Conservation (phyloP, 2,888 invertebrate genomes). For the Platypus cylindrus region DNA sequence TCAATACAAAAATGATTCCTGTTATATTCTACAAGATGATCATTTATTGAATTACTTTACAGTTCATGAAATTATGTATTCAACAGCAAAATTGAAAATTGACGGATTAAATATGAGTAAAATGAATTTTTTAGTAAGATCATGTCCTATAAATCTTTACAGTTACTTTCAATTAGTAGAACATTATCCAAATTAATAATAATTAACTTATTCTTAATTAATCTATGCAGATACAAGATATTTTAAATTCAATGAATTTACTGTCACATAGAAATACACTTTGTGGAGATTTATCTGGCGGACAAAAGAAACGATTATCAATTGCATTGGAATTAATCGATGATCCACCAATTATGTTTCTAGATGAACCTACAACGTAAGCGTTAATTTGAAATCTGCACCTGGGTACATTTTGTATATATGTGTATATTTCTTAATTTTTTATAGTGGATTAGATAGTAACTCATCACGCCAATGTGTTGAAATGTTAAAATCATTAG, state of each 20-base stretch:
- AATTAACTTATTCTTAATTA: too few species aligned
- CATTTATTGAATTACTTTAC: slow-evolving; percentile 70
- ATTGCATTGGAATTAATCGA: slow-evolving; percentile 88
- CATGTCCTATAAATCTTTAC: too few species aligned
- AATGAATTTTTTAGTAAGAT: slow-evolving; percentile 54
- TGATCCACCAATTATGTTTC: slow-evolving; percentile 87
- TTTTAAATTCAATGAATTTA: slow-evolving; percentile 66
- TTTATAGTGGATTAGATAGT: slow-evolving; percentile 71
- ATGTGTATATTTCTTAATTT: too few species aligned
- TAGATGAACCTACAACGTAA: slow-evolving; percentile 93
- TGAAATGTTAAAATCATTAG: slow-evolving; percentile 61
- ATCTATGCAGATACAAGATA: slow-evolving; percentile 59
- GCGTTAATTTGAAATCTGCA: slow-evolving; percentile 26
- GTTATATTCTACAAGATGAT: slow-evolving; percentile 90
- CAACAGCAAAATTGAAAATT: slow-evolving; percentile 75
- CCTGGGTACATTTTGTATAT: too few species aligned
- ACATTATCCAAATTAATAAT: too few species aligned
- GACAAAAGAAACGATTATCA: slow-evolving; percentile 83
- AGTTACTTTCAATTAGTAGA: too few species aligned
- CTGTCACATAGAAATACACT: slow-evolving; percentile 58
- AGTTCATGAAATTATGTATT: slow-evolving; percentile 74
- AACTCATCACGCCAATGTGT: slow-evolving; percentile 75
- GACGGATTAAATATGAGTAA: slow-evolving; percentile 46
- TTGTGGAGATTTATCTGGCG: slow-evolving; percentile 73
- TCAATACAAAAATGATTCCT: slow-evolving; percentile 61